These are phyloP conservation scores for Hololepta plana DNA, from an alignment of 2,888 invertebrate species.

Conservation along the genomic window DNA sequence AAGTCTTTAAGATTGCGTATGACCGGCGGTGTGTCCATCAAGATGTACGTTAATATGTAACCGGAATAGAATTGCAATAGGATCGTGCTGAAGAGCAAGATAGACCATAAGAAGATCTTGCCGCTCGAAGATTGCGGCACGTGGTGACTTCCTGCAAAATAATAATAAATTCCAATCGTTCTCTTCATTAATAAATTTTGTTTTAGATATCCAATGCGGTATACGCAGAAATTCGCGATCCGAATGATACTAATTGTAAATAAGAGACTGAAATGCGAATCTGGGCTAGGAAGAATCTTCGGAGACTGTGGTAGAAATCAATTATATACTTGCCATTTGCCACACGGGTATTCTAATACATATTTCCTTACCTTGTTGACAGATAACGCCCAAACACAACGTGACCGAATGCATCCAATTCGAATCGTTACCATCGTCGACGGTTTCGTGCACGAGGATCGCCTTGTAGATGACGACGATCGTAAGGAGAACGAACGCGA, in stretches of 20 bases:
- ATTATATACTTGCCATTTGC: too few species aligned
- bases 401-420: constrained; percentile 30
- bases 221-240: neutral
- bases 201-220: too few species aligned
- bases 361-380: constrained; percentile 18
- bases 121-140: constrained; percentile 15
- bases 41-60: constrained; percentile 44
- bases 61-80: constrained; percentile 54
- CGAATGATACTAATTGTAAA: neutral
- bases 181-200: too few species aligned
- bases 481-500: constrained; percentile 11
- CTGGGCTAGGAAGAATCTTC: too few species aligned
- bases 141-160: constrained; percentile 15
- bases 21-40: constrained; percentile 40
- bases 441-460: constrained; percentile 12
- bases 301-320: too few species aligned
- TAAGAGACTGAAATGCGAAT: neutral
- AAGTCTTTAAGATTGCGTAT: constrained; percentile 40
- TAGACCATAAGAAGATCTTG: constrained; percentile 15
- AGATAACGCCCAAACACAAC: constrained; percentile 21
- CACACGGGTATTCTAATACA: too few species aligned
- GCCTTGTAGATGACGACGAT: constrained; percentile 15
- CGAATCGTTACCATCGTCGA: constrained; percentile 17
- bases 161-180: too few species aligned
- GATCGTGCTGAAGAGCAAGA: constrained; percentile 34